Evolutionary conservation across 2,888 invertebrate species (phyloP).

Genomic region (Meandrusa payeni): DNA sequence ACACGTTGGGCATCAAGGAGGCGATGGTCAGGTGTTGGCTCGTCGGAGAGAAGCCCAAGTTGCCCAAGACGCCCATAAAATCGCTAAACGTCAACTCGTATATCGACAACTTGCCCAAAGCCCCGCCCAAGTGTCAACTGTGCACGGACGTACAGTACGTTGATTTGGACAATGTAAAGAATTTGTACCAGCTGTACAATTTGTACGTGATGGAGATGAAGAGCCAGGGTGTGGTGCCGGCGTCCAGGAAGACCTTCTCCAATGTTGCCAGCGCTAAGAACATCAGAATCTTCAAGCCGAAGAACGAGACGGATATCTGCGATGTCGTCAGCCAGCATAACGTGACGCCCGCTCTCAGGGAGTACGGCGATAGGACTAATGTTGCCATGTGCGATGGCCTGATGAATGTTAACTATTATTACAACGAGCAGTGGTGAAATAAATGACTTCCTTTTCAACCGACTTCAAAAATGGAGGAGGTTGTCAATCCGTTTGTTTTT

Average conservation of each 20-base stretch:
- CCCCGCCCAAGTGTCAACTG: constrained; percentile 43
- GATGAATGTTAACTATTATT: constrained; percentile 23
- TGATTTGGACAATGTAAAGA: constrained; percentile 45
- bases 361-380: constrained; percentile 17
- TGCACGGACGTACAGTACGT: constrained; percentile 45
- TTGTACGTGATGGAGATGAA: constrained; percentile 47
- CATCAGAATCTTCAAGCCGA: constrained; percentile 54
- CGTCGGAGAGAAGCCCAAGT: constrained; percentile 33
- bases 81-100: constrained; percentile 46
- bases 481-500: no score
- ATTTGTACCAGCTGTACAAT: constrained; percentile 50
- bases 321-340: constrained; percentile 48
- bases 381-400: constrained; percentile 19
- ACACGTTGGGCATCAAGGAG: constrained; percentile 58
- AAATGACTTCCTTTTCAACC: no score
- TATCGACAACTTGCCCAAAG: constrained; percentile 50
- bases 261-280: constrained; percentile 47
- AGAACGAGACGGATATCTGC: constrained; percentile 50
- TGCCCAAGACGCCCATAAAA: constrained; percentile 43
- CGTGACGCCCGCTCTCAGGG: constrained; percentile 27
- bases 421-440: constrained; percentile 29
- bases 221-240: constrained; percentile 33
- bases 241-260: constrained; percentile 57
- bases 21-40: constrained; percentile 58
- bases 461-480: no score